Base-by-base conservation (phyloP, 2,113 vertebrate genomes). In the Lasiurus borealis region DNA sequence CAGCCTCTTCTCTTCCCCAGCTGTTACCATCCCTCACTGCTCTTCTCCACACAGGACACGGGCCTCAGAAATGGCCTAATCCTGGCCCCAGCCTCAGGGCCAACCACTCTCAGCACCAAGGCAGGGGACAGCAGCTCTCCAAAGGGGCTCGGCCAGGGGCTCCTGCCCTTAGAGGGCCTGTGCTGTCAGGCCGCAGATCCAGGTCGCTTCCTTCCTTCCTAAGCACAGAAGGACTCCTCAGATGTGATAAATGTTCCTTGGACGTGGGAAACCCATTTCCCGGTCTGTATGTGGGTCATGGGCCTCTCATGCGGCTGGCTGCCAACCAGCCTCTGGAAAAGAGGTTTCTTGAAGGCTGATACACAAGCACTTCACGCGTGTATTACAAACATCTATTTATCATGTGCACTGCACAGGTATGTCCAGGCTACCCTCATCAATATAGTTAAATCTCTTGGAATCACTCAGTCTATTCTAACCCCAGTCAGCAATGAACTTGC, bases 251-350 rank as follows among this genome's bases (percentile, higher is more conserved):
- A 44, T 50, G 76, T 72, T 83, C 57, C 48, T 57, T 95, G 72
- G 77, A 92, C 92, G 90, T 93, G 96, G 92, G 95, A 97, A 97
- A 95, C 78, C 93, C 82, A 97, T 96, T 97, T 97, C 95, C 93
- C 97, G 96, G 69, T 85, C 69, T 92, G 29, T 62, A 89, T 66
- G 90, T 90, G 93, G 80, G 95, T 81, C 48, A 52, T 21, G 31
- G 82, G 88, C 48, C 81, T 83, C 69, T 78, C 48, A 12, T 40
- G 81, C 16, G 77, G 90, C 94, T 59, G 48, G 85, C 64, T 78
- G 93, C 73, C 95, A 97, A 93, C 5, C 66, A 31, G n/a, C 64
- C 78, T 96, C 95, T 91, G 96, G 75, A 94, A 96, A 97, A 97
- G 84, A 91, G 40, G 69, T 83, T 94, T 95, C 64, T 93, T 71